Conservation (phyloP, 2,797 vertebrate species). For the Platyrinchus mystaceus region DNA sequence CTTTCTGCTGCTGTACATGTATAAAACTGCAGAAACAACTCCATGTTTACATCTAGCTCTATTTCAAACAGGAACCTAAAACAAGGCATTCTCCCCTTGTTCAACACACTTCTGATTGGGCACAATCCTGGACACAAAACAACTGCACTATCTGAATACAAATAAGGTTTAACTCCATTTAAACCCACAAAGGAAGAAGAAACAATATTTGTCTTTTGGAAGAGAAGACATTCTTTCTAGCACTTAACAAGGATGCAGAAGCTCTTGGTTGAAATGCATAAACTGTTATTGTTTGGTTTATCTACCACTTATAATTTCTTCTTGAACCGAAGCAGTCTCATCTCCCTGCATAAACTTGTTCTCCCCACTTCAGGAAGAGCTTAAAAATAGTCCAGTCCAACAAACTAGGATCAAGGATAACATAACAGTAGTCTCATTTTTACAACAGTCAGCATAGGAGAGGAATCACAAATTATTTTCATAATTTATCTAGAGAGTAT, state of each 20-base stretch:
- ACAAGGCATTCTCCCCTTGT: not conserved
- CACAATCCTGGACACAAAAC: not conserved
- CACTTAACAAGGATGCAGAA: not conserved
- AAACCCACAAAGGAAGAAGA: not conserved
- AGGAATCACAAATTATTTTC: not conserved
- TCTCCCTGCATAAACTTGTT: not conserved
- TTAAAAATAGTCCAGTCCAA: not conserved
- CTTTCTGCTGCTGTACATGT: not conserved
- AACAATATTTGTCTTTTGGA: not conserved
- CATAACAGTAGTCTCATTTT: not conserved
- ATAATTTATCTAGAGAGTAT: not conserved
- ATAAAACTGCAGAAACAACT: not conserved
- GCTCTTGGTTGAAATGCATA: not conserved
- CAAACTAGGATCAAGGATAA: not conserved
- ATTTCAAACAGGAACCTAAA: not conserved
- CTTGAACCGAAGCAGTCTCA: not conserved
- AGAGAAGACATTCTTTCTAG: not conserved
- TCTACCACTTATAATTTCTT: not conserved
- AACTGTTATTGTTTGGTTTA: not conserved
- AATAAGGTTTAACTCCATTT: not conserved
- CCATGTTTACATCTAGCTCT: not conserved
- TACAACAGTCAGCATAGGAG: not conserved
- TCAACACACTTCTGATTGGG: rapidly evolving
- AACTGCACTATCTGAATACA: not conserved
- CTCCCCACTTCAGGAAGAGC: not conserved